Evolutionary conservation across 2,113 vertebrate species (phyloP).

Genomic region (Catharus minimus): DNA sequence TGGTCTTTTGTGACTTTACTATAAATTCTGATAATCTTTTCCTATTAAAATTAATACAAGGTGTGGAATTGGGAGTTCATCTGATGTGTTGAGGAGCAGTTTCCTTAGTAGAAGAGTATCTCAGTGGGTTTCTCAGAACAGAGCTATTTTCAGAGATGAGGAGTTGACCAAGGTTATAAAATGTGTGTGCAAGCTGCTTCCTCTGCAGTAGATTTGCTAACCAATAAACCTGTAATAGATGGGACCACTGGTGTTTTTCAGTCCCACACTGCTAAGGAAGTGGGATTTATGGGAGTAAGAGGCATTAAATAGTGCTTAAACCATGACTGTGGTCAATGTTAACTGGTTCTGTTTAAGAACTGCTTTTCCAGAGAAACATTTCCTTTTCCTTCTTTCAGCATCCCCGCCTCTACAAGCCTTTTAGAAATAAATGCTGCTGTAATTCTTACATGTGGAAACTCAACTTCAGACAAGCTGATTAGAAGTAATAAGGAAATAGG

Average conservation of each 20-base stretch:
- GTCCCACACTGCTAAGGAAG: background rate
- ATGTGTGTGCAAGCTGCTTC: background rate
- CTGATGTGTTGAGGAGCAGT: background rate
- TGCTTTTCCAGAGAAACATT: background rate
- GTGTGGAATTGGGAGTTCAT: background rate
- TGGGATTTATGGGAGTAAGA: background rate
- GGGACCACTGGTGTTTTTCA: background rate
- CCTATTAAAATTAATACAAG: background rate
- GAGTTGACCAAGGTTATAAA: background rate
- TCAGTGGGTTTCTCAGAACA: background rate
- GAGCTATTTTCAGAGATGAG: background rate
- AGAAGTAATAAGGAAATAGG: background rate
- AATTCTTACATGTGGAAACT: background rate
- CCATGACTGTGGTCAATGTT: background rate
- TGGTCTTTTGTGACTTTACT: background rate
- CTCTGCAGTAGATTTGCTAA: background rate
- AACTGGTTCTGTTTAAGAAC: background rate
- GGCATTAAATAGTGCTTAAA: background rate
- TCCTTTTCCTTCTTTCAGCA: background rate
- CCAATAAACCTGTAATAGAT: background rate
- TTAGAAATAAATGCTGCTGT: background rate
- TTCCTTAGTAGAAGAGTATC: background rate
- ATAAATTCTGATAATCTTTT: background rate
- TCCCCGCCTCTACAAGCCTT: background rate
- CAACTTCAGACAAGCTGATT: background rate